These are phyloP conservation scores for Oplegnathus fasciatus DNA, from an alignment of 2,113 vertebrate genomes.

Conservation along the genomic window DNA sequence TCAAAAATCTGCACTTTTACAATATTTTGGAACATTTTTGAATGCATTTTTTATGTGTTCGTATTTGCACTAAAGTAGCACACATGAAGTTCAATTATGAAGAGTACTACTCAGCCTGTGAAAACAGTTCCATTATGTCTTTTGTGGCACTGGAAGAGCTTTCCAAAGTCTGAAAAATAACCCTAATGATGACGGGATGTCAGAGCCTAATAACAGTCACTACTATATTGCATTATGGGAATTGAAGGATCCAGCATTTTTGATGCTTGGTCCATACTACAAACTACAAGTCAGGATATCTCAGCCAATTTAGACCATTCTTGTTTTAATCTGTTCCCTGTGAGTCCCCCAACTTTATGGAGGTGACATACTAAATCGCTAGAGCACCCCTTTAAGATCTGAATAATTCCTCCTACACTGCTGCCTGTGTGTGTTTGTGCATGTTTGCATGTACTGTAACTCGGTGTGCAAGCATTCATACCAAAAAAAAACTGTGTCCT, in stretches of 20 bases:
- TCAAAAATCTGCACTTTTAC: not conserved
- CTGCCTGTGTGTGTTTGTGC: slow-evolving; percentile 2
- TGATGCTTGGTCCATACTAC: not conserved
- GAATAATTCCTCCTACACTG: not conserved
- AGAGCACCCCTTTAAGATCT: not conserved
- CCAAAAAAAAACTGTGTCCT: not conserved
- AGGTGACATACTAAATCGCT: not conserved
- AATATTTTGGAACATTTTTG: not conserved
- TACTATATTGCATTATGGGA: not conserved
- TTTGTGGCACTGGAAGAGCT: not conserved
- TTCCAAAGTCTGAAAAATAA: slow-evolving; percentile 1
- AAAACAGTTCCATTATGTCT: not conserved
- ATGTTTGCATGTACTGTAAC: not conserved
- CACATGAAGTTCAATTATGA: not conserved
- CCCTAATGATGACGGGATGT: not conserved
- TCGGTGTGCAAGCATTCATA: not conserved
- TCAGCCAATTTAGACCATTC: not conserved
- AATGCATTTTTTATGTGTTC: not conserved
- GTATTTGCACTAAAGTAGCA: not conserved
- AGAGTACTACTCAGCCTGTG: not conserved
- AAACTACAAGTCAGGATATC: not conserved
- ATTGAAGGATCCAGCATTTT: not conserved
- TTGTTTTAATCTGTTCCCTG: not conserved
- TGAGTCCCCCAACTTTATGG: not conserved
- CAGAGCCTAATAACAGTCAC: not conserved